Evolutionary conservation across 1,140 invertebrate species (phyloP), one percentile per base, ranked within the genome.

Genomic region (Tetragnatha versicolor): DNA sequence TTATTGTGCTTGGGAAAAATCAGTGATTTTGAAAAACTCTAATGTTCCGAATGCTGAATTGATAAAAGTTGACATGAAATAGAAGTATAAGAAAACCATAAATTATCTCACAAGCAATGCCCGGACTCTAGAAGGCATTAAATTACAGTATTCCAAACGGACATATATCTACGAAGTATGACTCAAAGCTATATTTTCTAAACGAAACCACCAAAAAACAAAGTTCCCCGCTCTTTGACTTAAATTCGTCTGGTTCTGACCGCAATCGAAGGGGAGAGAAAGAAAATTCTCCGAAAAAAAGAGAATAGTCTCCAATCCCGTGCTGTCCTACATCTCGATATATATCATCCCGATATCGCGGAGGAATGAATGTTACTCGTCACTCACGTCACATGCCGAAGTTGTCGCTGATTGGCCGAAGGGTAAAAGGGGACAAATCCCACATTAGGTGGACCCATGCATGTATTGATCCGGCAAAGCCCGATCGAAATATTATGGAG

Each of bases 361-460:
- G 42, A 75, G 42, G 42, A 39, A 63, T 75, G 72, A 75, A 63
- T 75, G 72, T 63, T 63, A 63, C 72, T 75, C 72, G 55, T 75
- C 72, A 61, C 72, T 35, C 72, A 45, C 42, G 72, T 63, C 72
- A 75, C 72, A 75, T 49, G 55, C 29, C 20, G 58, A 60, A 63
- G 29, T 58, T 45, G 72, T 61, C 72, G 53, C 72, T 75, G 72
- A 75, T 75, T 75, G 72, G 72, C 53, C 58, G 58, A 75, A 75
- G 72, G 72, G 72, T 75, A 75, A 75, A 75, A 51, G 72, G 72
- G 72, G 72, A 75, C 72, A 75, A 75, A 75, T 75, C 72, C 72
- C 42, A 75, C 72, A 75, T 75, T 75, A 75, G 72, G 45, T 47
- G 58, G 45, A 63, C 58, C 72, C 72, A 75, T 63, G 55, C 72